Percentiles rank a stretch among this genome's conserved stretches.
Conservation (phyloP, 2,888 invertebrate species). For the Cerastoderma edule region DNA sequence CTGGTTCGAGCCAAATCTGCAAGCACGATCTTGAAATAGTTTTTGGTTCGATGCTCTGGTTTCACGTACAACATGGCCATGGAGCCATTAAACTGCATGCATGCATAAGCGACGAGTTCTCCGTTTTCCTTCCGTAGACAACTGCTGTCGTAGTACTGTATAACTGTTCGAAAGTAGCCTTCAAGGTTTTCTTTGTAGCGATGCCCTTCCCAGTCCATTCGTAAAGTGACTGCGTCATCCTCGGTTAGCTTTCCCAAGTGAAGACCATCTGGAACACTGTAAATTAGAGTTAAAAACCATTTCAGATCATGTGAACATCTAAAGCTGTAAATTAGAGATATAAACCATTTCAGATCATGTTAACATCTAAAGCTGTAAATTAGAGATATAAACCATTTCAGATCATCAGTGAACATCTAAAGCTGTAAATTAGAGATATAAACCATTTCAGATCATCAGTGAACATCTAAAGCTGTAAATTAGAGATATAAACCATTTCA, state of each 20-base stretch:
- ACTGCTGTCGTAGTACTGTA: conserved; percentile 75
- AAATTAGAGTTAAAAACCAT: no score
- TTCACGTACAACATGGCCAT: conserved; percentile 78
- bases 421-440: no score
- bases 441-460: no score
- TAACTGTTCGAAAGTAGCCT: conserved; percentile 73
- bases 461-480: no score
- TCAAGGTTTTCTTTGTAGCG: conserved; percentile 69
- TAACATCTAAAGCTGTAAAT: no score
- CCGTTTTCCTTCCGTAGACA: conserved; percentile 70
- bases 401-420: no score
- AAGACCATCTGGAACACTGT: conserved; percentile 74
- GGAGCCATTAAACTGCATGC: conserved; percentile 78
- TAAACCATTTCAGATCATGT: no score
- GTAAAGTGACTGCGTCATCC: conserved; percentile 66
- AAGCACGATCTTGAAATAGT: conserved; percentile 73
- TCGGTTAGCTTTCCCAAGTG: conserved; percentile 64
- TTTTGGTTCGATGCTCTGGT: conserved; percentile 69
- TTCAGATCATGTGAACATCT: no score
- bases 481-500: no score
- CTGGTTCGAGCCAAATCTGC: conserved; percentile 71
- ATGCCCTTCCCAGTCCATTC: conserved; percentile 70
- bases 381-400: no score
- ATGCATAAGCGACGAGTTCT: conserved; percentile 75
- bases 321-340: no score